These are phyloP conservation scores for Melikaiella ostensackeni DNA, from an alignment of 2,888 invertebrate genomes.

Conservation along the genomic window DNA sequence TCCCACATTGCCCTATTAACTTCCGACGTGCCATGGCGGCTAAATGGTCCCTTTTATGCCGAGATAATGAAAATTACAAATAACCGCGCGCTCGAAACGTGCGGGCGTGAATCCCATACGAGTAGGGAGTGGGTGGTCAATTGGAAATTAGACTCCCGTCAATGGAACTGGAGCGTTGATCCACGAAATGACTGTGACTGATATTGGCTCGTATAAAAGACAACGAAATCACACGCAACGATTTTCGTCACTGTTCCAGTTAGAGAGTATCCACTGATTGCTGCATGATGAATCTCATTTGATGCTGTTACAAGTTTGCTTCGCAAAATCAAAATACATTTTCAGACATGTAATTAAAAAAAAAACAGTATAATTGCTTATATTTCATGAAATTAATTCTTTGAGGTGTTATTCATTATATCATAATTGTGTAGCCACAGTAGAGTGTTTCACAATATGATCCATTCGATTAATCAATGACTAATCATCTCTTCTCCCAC, in stretches of 20 bases:
- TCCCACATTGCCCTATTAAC: conserved; percentile 71
- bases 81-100: conserved; percentile 68
- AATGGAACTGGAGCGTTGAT: conserved; percentile 13
- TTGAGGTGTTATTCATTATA: not conserved
- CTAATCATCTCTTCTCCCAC: not conserved
- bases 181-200: conserved; percentile 15
- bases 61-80: conserved; percentile 78
- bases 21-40: conserved; percentile 73
- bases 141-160: conserved; percentile 20
- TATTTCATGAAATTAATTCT: not conserved
- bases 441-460: not conserved
- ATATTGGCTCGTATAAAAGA: conserved; percentile 14
- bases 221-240: not conserved
- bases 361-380: too few species aligned
- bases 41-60: conserved; percentile 73
- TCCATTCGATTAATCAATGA: conserved; percentile 5
- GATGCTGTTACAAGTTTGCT: not conserved
- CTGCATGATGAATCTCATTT: not conserved
- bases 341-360: not conserved
- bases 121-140: conserved; percentile 23
- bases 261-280: not conserved
- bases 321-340: not conserved
- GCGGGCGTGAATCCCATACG: conserved; percentile 54
- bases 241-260: not conserved
- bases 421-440: not conserved